phyloP scores from a whole-genome alignment of 1,140 invertebrate genomes.

The Latrodectus geometricus region DNA sequence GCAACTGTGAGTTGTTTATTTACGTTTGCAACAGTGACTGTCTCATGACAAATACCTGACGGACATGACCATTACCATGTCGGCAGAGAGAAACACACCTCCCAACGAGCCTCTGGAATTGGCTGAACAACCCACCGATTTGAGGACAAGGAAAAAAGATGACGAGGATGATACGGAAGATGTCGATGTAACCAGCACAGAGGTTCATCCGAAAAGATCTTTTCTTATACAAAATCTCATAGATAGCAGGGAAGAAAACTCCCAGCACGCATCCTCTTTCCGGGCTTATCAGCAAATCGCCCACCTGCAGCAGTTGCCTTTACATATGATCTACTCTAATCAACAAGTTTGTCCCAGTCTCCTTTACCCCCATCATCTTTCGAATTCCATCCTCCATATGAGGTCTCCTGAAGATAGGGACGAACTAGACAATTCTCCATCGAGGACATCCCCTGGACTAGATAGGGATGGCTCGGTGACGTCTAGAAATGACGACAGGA shows the following conservation, averaged over 20 bases:
- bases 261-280: neutral
- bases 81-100: slow-evolving; percentile 21
- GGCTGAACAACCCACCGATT: slow-evolving; percentile 36
- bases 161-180: slow-evolving; percentile 10
- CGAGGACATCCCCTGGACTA: slow-evolving; percentile 12
- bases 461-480: slow-evolving; percentile 7
- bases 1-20: too few relatives aligned
- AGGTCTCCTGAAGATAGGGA: slow-evolving; percentile 18
- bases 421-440: slow-evolving; percentile 12
- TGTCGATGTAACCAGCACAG: slow-evolving; percentile 51
- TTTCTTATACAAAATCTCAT: slow-evolving; percentile 48
- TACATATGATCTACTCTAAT: neutral
- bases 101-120: slow-evolving; percentile 21
- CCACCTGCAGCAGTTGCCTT: neutral
- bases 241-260: slow-evolving; percentile 22
- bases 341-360: neutral
- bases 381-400: slow-evolving; percentile 10
- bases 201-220: slow-evolving; percentile 28
- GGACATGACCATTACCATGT: slow-evolving; percentile 61
- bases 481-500: slow-evolving; percentile 9
- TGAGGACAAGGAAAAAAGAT: slow-evolving; percentile 44
- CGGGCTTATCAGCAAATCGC: neutral
- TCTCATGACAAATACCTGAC: neutral
- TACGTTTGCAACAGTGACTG: too few relatives aligned
- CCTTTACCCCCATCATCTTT: slow-evolving; percentile 1